Base-by-base conservation (phyloP, 2,113 vertebrate species). In the Poeciliopsis turrubarensis region DNA sequence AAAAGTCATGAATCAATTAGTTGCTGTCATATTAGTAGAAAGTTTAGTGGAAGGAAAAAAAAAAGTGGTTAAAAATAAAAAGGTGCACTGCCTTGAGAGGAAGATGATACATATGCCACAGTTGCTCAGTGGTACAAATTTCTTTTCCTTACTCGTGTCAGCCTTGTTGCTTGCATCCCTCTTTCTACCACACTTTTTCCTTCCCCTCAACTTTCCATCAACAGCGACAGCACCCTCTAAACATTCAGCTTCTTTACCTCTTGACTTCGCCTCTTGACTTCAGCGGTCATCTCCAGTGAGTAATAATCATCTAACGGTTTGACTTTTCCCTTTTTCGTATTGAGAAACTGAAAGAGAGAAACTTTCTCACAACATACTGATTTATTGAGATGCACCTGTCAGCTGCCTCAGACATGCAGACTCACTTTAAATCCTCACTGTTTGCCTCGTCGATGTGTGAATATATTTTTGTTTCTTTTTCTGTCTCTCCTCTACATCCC, bases 401-500 rank as follows among this genome's bases (percentile, higher is more conserved):
- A n/a, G 8, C 51, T 57, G 51, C 25, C 51, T 25, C 10, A 3
- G 51, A 57, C 51, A 25, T 19, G 44, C 17, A 47, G 5, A 47
- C 31, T 19, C 72, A 37, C 65, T 64, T 1, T 60, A 61, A 29
- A 11, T 19, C 47, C 37, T 54, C 29, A 25, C 27, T 6, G 60
- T 57, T 69, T 12, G 5, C 4, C 63, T 69, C 37, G 51, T 62
- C 37, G 65, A 66, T 77, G 70, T 15, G 32, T 70, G 15, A 15
- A 17, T 5, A 17, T 47, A 17, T 47, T 19, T 47, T 47, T 47
- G 44, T 19, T 47, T 19, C 78, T 61, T 29, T 70, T 63, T 78
- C 78, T 60, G 2, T 77, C 74, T 77, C 61, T 89, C 72, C 73
- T 81, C 73, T 82, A 60, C 80, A 54, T 93, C 86, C 65, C 87